Conservation (phyloP, 1,140 invertebrate genomes). For the Drosophila jambulina region DNA sequence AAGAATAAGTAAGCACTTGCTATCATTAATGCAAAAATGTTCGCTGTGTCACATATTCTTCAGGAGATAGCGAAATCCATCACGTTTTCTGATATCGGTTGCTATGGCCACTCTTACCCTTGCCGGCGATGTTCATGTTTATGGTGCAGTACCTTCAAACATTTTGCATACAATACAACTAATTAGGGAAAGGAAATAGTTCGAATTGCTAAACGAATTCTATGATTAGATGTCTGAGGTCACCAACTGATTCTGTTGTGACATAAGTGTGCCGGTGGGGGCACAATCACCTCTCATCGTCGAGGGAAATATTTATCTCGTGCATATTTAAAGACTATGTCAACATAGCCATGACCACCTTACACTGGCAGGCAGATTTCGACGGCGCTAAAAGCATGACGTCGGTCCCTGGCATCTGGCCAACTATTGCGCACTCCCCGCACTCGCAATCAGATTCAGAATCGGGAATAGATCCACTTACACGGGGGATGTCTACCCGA, state of each 20-base stretch:
- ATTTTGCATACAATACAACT: background rate
- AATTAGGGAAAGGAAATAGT: slow-evolving; percentile 34
- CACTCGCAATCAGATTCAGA: slow-evolving; percentile 8
- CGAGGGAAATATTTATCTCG: slow-evolving; percentile 24
- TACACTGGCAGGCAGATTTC: slow-evolving; percentile 51
- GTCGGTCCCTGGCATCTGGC: slow-evolving; percentile 61
- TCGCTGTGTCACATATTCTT: slow-evolving; percentile 52
- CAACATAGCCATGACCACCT: slow-evolving; percentile 71
- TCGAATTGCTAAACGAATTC: slow-evolving; percentile 40
- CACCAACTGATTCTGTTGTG: slow-evolving; percentile 52
- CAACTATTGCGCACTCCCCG: slow-evolving; percentile 55
- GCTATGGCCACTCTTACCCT: background rate
- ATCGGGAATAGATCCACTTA: background rate
- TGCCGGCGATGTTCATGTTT: background rate
- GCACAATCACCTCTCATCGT: slow-evolving; percentile 51
- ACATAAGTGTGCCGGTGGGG: slow-evolving; percentile 37
- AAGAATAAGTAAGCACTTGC: background rate
- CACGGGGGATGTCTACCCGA: background rate
- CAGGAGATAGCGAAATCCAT: slow-evolving; percentile 7
- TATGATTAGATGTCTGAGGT: slow-evolving; percentile 65
- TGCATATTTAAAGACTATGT: slow-evolving; percentile 74
- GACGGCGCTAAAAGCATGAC: slow-evolving; percentile 69
- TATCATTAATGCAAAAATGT: slow-evolving; percentile 26
- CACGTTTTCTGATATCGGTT: slow-evolving; percentile 10
- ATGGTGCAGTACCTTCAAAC: background rate